phyloP scores from a whole-genome alignment of 2,113 vertebrate genomes.

The Dunckerocampus dactyliophorus region DNA sequence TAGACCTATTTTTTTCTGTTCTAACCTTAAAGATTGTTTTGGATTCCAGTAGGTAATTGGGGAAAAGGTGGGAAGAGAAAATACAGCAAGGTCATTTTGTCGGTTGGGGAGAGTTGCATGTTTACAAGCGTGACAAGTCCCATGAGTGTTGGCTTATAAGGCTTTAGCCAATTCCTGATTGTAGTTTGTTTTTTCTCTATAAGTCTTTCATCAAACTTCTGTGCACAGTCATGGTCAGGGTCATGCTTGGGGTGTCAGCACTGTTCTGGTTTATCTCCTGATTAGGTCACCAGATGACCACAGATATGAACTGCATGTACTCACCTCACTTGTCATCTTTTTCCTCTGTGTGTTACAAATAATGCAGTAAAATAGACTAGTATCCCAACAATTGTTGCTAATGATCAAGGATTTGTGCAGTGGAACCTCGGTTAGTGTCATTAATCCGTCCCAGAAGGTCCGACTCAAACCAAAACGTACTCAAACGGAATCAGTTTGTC shows the following conservation, averaged over 20 bases:
- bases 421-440: too few species aligned
- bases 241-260: conserved; percentile 18
- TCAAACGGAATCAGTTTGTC: too few species aligned
- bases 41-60: conserved; percentile 26
- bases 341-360: neutral
- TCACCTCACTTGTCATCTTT: conserved; percentile 13
- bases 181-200: neutral
- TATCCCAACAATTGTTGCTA: too few species aligned
- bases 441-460: too few species aligned
- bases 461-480: too few species aligned
- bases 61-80: conserved; percentile 3
- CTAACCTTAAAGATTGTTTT: conserved; percentile 8
- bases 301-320: conserved; percentile 21
- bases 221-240: conserved; percentile 13
- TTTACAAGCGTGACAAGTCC: conserved; percentile 3
- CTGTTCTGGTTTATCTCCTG: conserved; percentile 41
- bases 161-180: conserved; percentile 4
- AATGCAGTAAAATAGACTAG: neutral
- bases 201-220: conserved; percentile 5
- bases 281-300: conserved; percentile 24
- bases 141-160: conserved; percentile 11
- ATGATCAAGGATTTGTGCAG: too few species aligned
- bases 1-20: conserved; percentile 8
- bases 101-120: conserved; percentile 1
- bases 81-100: conserved; percentile 8